Evolutionary conservation across 1,140 invertebrate genomes (phyloP), one percentile per base, ranked within the genome.

Genomic region (Lepidurus apus): DNA sequence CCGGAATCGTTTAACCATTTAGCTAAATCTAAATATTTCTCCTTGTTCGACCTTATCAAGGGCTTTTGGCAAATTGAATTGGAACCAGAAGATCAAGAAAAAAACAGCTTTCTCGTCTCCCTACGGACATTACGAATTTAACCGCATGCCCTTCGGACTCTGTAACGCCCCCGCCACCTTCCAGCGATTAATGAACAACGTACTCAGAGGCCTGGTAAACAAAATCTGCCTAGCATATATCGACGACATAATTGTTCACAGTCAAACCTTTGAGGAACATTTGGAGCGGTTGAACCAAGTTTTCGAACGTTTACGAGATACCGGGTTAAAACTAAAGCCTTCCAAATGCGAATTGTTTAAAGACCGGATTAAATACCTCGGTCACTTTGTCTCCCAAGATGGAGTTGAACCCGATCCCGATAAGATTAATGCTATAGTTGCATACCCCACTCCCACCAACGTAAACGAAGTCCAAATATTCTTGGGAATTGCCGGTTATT

Each of bases 31-130:
- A 80, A 80, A 45, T 83, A 82, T 73, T 87, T 88, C 78, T 81
- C 83, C 1, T 81, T 83, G 0, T 76, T 88, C 4, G 85, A 88
- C 82, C 74, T 87, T 13, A 79, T 80, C 0, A 82, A 80, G 73
- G 87, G 87, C 0, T 88, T 85, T 80, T 85, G 83, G 82, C 87
- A 89, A 80, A 83, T 88, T 10, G 79, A 82, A 73, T 78, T 88
- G 0, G 81, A 84, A 4, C 53, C 77, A 75, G 26, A 81, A 8
- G 84, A 86, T 81, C 82, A 77, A 77, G 65, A 26, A 82, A 0
- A 88, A 87, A 80, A 88, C 86, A 73, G 85, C 83, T 4, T 87
- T 87, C 78, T 80, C 80, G 13, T 82, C 82, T 5, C 82, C 80
- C 7, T 82, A 81, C 24, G 85, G 85, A 6, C 82, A 83, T 42